A percentile compares a stretch with the other conserved stretches of the same genome.
Conservation (phyloP, 2,888 invertebrate genomes). For the Lithophane ornitopus region DNA sequence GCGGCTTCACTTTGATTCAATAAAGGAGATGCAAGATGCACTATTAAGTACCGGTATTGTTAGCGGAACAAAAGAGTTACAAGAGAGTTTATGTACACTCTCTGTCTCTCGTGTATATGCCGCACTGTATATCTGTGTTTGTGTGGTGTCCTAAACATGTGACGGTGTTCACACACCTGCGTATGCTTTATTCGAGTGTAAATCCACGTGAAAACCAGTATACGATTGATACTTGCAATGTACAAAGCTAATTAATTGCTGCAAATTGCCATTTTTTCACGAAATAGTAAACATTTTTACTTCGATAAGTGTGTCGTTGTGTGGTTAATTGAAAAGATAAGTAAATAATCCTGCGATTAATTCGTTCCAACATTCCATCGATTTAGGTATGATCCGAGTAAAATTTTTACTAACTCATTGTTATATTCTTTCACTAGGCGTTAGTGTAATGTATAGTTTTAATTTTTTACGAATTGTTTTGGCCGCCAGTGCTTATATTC, state of each 20-base stretch:
- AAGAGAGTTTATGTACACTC: not conserved
- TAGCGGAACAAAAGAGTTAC: not conserved
- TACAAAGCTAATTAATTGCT: not conserved
- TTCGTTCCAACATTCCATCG: not conserved
- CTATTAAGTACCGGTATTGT: not conserved
- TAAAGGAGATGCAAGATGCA: not conserved
- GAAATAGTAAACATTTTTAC: not conserved
- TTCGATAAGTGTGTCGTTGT: not conserved
- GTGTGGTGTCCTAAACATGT: not conserved
- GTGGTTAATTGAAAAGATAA: slow-evolving; percentile 21
- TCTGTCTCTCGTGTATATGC: not conserved
- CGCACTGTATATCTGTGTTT: not conserved
- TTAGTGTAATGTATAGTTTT: not conserved
- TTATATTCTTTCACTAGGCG: not conserved
- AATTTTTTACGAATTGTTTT: too few species aligned
- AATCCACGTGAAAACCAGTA: too few species aligned
- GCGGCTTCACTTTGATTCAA: not conserved
- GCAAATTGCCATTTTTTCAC: not conserved
- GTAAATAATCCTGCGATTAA: slow-evolving; percentile 19
- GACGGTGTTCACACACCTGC: not conserved
- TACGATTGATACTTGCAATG: too few species aligned
- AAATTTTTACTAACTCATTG: not conserved
- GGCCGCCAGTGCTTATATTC: too few species aligned
- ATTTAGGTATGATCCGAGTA: slow-evolving; percentile 1
- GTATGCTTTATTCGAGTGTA: not conserved